Percentiles rank a stretch among this genome's conserved stretches.
Evolutionary conservation across 1,140 invertebrate species (phyloP).

Genomic region (Oscheius sp.): DNA sequence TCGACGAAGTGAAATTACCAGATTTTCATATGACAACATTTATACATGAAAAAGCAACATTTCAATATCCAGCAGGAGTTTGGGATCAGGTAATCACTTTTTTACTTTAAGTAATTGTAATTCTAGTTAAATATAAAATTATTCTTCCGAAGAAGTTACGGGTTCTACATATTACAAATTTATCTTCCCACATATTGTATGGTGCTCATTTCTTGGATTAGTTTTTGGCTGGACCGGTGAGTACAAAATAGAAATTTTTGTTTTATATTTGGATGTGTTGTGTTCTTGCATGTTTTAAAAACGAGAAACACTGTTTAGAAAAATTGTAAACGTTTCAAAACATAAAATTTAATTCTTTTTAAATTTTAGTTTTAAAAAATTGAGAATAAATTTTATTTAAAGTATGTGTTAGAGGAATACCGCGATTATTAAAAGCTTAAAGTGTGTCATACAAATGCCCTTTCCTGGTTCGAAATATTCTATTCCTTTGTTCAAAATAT

Average conservation of each 20-base stretch:
- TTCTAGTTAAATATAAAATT: slow-evolving; percentile 63
- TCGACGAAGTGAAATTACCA: slow-evolving; percentile 56
- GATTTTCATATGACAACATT: slow-evolving; percentile 56
- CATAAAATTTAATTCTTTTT: no score
- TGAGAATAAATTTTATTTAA: no score
- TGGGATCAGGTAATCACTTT: slow-evolving; percentile 52
- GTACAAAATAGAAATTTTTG: no score
- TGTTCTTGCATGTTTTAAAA: slow-evolving; percentile 11
- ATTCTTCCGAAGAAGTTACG: slow-evolving; percentile 63
- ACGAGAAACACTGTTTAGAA: no score
- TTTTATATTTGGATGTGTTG: slow-evolving; percentile 20
- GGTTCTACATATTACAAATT: slow-evolving; percentile 65
- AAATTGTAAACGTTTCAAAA: no score
- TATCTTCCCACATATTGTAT: slow-evolving; percentile 62
- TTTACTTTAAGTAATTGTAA: slow-evolving; percentile 14
- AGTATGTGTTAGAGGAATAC: no score
- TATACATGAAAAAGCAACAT: slow-evolving; percentile 55
- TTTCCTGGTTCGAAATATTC: no score
- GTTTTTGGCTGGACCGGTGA: slow-evolving; percentile 56
- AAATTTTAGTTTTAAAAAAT: no score
- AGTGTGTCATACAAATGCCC: no score
- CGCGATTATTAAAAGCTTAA: no score
- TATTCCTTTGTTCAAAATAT: no score
- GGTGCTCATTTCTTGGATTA: slow-evolving; percentile 59
- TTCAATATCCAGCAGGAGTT: slow-evolving; percentile 58